These are phyloP conservation scores for Chondrilla cf. caribensis DNA, from an alignment of 37 sponge, comb jelly and placozoan genomes.

Conservation along the genomic window DNA sequence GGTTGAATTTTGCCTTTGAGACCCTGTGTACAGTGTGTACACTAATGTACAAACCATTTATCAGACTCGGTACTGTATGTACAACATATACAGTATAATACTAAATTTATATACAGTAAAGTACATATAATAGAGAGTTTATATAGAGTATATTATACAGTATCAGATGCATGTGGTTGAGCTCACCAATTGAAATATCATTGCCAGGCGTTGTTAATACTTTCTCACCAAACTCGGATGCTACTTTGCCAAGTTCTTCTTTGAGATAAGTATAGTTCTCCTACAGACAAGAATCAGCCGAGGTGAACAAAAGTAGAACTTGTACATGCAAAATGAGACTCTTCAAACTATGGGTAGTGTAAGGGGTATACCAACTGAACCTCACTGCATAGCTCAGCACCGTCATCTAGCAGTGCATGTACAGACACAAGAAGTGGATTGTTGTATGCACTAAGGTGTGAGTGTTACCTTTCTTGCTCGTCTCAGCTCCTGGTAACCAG, in stretches of 20 bases:
- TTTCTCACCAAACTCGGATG: conserved; percentile 58
- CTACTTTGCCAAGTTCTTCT: conserved; percentile 54
- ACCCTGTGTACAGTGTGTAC: no score
- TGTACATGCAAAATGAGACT: neutral
- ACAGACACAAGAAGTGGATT: no score
- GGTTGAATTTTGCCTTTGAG: no score
- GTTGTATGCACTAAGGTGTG: no score
- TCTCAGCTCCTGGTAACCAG: conserved; percentile 64
- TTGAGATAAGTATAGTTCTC: conserved; percentile 70
- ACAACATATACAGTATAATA: no score
- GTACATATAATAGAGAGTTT: no score
- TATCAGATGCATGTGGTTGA: no score
- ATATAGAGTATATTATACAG: no score
- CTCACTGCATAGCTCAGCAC: neutral
- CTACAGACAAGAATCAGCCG: neutral
- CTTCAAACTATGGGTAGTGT: neutral
- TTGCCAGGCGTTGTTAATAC: conserved; percentile 86
- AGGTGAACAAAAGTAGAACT: neutral
- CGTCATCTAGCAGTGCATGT: no score
- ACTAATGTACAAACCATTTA: no score
- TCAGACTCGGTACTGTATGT: no score
- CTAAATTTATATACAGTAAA: no score
- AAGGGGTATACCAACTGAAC: neutral
- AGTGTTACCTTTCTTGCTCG: conserved; percentile 63
- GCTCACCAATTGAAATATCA: conserved; percentile 86